Evolutionary conservation across 2,113 vertebrate genomes (phyloP).

Genomic region (Ciconia stormi): DNA sequence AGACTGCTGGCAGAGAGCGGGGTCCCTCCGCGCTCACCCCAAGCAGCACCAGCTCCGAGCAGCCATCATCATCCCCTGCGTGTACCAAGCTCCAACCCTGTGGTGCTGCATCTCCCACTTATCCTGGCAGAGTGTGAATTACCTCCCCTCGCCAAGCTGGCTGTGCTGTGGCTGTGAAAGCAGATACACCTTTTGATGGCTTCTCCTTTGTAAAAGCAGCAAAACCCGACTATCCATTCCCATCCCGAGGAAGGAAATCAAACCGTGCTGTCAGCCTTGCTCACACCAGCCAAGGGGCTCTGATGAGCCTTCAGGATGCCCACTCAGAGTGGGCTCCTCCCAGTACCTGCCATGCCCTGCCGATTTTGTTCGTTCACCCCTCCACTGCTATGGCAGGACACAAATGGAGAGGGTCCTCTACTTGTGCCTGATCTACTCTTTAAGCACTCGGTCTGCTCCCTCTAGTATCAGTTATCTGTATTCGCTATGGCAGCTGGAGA

Average conservation of each 20-base stretch:
- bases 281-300: not conserved
- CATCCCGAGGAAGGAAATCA: not conserved
- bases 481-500: accelerated
- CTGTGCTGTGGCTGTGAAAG: not conserved
- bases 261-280: not conserved
- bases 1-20: accelerated
- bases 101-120: not conserved
- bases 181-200: not conserved
- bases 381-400: not conserved
- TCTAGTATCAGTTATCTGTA: no score
- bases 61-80: not conserved
- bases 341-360: not conserved
- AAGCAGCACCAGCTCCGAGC: not conserved
- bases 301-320: not conserved
- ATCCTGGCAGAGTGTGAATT: not conserved
- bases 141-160: not conserved
- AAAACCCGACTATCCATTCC: not conserved
- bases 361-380: not conserved
- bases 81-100: not conserved
- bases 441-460: not conserved
- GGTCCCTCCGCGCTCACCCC: not conserved
- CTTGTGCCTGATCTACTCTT: not conserved
- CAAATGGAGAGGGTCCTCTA: not conserved
- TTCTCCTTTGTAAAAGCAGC: not conserved
- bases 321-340: not conserved